phyloP scores from a whole-genome alignment of 1,140 invertebrate species.

The Subanguina moxae region DNA sequence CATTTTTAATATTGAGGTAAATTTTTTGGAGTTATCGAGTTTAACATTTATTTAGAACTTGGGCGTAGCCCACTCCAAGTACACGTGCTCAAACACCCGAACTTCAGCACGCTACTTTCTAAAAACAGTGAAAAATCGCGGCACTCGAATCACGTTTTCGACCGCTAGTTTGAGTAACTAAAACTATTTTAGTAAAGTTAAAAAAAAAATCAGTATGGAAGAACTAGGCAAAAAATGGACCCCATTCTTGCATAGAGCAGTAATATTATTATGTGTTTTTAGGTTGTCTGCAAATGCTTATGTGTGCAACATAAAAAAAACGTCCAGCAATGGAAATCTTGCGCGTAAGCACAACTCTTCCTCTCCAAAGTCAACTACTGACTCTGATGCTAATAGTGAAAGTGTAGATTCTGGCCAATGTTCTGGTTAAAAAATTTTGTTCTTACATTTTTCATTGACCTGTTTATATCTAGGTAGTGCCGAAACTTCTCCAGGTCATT shows the following conservation, averaged over 20 bases:
- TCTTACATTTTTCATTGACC: neutral
- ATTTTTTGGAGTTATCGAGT: too few species aligned
- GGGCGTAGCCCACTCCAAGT: too few species aligned
- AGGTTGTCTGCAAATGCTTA: neutral
- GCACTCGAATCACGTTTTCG: too few species aligned
- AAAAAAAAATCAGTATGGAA: neutral
- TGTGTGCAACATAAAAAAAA: neutral
- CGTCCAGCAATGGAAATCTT: neutral
- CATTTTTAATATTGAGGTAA: too few species aligned
- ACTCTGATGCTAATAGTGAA: conserved; percentile 3
- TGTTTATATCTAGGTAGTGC: neutral
- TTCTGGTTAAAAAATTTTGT: conserved; percentile 6
- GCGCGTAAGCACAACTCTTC: neutral
- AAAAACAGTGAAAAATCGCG: too few species aligned
- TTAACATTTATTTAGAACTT: too few species aligned
- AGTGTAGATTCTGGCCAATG: conserved; percentile 25
- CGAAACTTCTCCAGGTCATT: neutral
- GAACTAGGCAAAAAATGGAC: neutral
- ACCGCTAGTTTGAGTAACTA: too few species aligned
- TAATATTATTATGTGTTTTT: neutral
- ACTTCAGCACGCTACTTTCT: too few species aligned
- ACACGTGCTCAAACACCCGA: too few species aligned
- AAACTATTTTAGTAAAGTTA: too few species aligned
- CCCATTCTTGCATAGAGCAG: neutral
- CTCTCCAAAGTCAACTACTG: conserved; percentile 16